phyloP scores from a whole-genome alignment of 2,888 invertebrate species.

The Oligia latruncula region DNA sequence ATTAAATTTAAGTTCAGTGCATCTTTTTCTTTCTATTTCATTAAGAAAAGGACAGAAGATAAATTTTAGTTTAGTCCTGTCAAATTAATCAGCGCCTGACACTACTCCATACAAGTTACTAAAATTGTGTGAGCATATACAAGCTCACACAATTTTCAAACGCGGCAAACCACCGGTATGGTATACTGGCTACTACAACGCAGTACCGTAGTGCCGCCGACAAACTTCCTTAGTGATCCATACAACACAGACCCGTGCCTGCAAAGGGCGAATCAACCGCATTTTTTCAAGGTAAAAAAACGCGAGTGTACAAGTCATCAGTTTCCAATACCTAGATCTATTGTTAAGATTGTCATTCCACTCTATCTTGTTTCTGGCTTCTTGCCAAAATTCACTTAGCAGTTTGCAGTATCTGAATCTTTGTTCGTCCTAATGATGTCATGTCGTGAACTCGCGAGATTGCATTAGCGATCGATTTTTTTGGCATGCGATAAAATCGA shows the following conservation, averaged over 20 bases:
- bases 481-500: background rate
- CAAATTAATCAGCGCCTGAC: too few relatives aligned
- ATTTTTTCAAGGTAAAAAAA: too few relatives aligned
- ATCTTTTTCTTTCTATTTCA: too few relatives aligned
- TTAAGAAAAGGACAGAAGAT: too few relatives aligned
- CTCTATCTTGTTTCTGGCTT: constrained; percentile 18
- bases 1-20: too few relatives aligned
- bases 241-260: background rate
- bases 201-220: too few relatives aligned
- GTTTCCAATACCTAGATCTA: background rate
- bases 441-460: constrained; percentile 36
- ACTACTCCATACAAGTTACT: too few relatives aligned
- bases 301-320: background rate
- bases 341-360: background rate
- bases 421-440: constrained; percentile 31
- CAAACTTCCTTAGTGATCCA: background rate
- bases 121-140: background rate
- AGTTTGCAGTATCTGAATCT: constrained; percentile 10
- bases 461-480: constrained; percentile 23
- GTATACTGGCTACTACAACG: too few relatives aligned
- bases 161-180: background rate
- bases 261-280: too few relatives aligned
- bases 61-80: too few relatives aligned
- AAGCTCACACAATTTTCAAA: background rate
- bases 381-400: constrained; percentile 27